Evolutionary conservation across 2,113 vertebrate species (phyloP).

Genomic region (Plecturocebus donacophilus): DNA sequence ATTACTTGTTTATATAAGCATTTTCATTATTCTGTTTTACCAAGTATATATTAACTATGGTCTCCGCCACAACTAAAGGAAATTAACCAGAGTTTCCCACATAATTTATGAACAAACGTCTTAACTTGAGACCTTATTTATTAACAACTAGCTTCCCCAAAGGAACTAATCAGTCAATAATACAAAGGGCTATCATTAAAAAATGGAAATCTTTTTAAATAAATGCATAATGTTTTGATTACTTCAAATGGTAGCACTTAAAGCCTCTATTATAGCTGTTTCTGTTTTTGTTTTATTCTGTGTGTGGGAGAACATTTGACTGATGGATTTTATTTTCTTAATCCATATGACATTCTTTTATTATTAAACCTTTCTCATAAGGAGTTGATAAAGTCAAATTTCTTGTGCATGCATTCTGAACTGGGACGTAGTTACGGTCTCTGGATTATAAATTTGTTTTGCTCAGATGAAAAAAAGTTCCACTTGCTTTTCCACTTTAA

Average conservation of each 20-base stretch:
- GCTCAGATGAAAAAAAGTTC: neutral
- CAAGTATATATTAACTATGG: conserved; percentile 44
- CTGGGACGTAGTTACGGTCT: neutral
- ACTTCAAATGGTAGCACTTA: neutral
- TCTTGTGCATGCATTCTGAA: neutral
- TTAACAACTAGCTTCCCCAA: neutral
- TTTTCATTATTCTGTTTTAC: conserved; percentile 10
- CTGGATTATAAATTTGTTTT: neutral
- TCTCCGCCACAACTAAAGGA: neutral
- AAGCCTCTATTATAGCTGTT: neutral
- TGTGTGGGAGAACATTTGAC: neutral
- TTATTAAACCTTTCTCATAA: conserved; percentile 18
- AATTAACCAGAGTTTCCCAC: conserved; percentile 45
- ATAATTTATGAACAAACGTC: conserved; percentile 50
- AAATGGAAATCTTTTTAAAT: conserved; percentile 32
- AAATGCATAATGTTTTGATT: neutral
- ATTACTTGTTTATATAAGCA: neutral
- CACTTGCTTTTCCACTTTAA: neutral
- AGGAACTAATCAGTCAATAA: conserved; percentile 26
- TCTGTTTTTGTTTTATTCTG: neutral
- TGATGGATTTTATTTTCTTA: neutral
- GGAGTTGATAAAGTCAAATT: conserved; percentile 38
- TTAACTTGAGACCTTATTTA: conserved; percentile 42
- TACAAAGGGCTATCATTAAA: conserved; percentile 30
- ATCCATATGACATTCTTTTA: neutral